Evolutionary conservation across 2,888 invertebrate genomes (phyloP), one percentile per base, ranked within the genome.

Genomic region (Ptilodon capucinus): DNA sequence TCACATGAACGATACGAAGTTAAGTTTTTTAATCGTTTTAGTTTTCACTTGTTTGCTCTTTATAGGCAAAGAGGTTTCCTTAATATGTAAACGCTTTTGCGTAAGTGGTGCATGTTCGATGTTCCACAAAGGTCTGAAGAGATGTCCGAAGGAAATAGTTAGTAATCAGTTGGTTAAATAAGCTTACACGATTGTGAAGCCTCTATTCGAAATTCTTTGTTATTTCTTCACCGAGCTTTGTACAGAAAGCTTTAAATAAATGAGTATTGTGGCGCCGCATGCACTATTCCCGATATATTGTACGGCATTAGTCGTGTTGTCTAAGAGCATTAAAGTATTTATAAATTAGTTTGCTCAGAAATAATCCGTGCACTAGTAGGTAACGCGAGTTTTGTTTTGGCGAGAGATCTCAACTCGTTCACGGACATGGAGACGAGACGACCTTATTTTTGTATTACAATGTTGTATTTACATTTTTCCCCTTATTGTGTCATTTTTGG

Each of bases 401-500:
- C 84, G 80, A 83, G 84, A 84, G 83, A 69, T 74, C 55, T 61
- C 55, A 51, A 56, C 71, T 70, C 69, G 67, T 64, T 74, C 72
- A 74, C 64, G 71, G 68, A 68, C 74, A 73, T 67, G 60, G 79
- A 82, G 81, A 77, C 82, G 71, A 79, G 80, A 79, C 83, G 80
- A 84, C 85, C 84, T 85, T 86, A 86, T 84, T 87, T 82, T 86
- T 76, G 76, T 81, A 81, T 82, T 79, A 86, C 83, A 86, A 82
- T 88, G 84, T 81, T 84, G 80, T 86, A 86, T 88, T 88, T 87
- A 88, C 84, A 86, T 86, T 83, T 85, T 83, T 84, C 84, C 77
- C 80, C 77, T 79, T 84, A 85, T 86, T 86, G 84, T 85, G 84
- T 81, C 81, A 86, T 79, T 82, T 79, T 81, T 87, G 88, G 86